Conservation (phyloP, 2,113 vertebrate genomes). For the Rostratula benghalensis region DNA sequence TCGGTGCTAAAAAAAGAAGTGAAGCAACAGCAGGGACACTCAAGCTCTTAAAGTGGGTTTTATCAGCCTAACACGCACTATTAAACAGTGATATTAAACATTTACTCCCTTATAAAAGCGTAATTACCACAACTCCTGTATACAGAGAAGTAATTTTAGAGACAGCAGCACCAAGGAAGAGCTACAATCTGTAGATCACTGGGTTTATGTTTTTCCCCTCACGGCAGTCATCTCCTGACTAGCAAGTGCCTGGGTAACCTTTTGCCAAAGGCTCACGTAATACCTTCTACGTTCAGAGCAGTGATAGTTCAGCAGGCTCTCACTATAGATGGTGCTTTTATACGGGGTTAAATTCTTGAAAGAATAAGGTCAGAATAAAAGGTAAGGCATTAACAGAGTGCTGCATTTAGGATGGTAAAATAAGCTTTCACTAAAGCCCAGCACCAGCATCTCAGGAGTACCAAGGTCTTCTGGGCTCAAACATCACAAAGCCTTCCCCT, state of each 20-base stretch:
- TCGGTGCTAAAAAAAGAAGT: neutral
- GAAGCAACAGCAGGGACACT: neutral
- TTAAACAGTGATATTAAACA: conserved; percentile 21
- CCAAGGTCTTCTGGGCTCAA: neutral
- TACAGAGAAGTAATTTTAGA: neutral
- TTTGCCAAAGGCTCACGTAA: neutral
- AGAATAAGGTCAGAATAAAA: neutral
- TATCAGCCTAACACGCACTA: neutral
- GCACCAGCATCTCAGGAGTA: neutral
- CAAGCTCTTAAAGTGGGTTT: neutral
- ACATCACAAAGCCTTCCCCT: neutral
- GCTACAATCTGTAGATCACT: neutral
- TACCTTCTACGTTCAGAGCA: neutral
- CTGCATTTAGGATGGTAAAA: neutral
- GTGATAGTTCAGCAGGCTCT: neutral
- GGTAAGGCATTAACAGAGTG: neutral
- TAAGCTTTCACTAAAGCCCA: fast-evolving
- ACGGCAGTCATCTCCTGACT: neutral
- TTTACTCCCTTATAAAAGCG: conserved; percentile 30
- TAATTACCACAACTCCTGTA: neutral
- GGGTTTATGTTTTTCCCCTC: neutral
- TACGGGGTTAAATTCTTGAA: neutral
- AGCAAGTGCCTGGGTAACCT: neutral
- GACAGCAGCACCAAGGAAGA: neutral
- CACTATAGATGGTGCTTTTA: neutral